Conservation (phyloP, 1,140 invertebrate genomes). For the Papilio aristodemus region DNA sequence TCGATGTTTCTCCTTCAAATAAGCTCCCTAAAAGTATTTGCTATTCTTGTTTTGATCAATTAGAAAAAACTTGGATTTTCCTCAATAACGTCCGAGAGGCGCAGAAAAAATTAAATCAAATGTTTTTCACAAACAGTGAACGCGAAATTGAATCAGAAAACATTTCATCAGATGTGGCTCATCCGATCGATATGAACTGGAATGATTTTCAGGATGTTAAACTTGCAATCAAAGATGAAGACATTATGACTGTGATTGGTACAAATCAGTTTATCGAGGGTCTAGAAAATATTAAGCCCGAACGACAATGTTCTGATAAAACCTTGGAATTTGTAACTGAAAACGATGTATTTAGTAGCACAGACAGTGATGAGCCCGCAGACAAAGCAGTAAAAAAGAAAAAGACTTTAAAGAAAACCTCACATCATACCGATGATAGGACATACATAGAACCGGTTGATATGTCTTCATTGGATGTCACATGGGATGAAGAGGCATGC, state of each 20-base stretch:
- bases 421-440: conserved; percentile 41
- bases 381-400: conserved; percentile 52
- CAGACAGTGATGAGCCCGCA: conserved; percentile 62
- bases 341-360: conserved; percentile 46
- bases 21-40: conserved; percentile 66
- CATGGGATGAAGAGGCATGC: conserved; percentile 68
- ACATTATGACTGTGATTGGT: conserved; percentile 41
- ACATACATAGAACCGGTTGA: conserved; percentile 39
- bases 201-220: conserved; percentile 58
- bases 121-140: conserved; percentile 49
- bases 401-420: conserved; percentile 48
- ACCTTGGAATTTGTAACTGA: conserved; percentile 36
- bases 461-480: conserved; percentile 40
- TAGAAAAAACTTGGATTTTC: conserved; percentile 71
- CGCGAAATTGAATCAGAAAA: conserved; percentile 37
- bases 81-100: conserved; percentile 61
- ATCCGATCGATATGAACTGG: conserved; percentile 64
- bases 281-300: conserved; percentile 51
- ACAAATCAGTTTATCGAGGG: conserved; percentile 34
- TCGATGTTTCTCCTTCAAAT: conserved; percentile 58
- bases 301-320: conserved; percentile 49
- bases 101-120: conserved; percentile 57
- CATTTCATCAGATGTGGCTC: conserved; percentile 41
- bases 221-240: conserved; percentile 58
- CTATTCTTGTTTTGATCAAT: conserved; percentile 67